Evolutionary conservation across 2,797 vertebrate species (phyloP), one percentile per base, ranked within the genome.

Genomic region (Thalassophryne amazonica): DNA sequence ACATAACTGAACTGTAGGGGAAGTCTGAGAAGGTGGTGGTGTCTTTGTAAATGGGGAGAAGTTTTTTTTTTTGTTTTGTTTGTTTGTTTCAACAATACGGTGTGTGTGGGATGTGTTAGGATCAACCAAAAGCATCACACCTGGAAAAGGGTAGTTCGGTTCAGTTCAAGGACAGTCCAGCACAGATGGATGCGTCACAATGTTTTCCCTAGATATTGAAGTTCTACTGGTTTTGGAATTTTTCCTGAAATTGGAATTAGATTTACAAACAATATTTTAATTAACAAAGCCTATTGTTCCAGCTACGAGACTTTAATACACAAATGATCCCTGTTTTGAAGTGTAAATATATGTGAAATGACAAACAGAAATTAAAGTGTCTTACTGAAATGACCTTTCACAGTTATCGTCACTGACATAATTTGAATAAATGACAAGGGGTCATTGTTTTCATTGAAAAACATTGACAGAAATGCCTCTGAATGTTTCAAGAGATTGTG

Each of bases 151-250:
- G 38, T 42, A 22, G 29, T 55, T 48, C 18, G 14, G 47, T 55
- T 15, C 13, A 30, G 36, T 61, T 67, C 56, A 70, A 76, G 65
- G 65, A 50, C 62, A 62, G 19, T 48, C 2, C 1, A 19, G n/a
- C 6, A 60, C 54, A 73, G 50, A 73, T 43, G 48, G 59, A 54
- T 25, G 45, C 43, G 3, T 63, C 0, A 3, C 51, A 54, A 24
- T 40, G 30, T 54, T 48, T 49, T 35, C 41, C 18, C 22, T 25
- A 4, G 40, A 61, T 58, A n/a, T 27, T 21, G 12, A 15, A 42
- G 15, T 33, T 2, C 14, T 37, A 18, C 8, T 19, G 10, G 24
- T 42, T 41, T 11, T 8, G 17, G 42, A 13, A 30, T 14, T 16
- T 7, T 12, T n/a, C 2, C 21, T 9, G 17, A 11, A 32, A 1